phyloP scores from a whole-genome alignment of 2,888 invertebrate genomes.

The Tetragonula carbonaria region DNA sequence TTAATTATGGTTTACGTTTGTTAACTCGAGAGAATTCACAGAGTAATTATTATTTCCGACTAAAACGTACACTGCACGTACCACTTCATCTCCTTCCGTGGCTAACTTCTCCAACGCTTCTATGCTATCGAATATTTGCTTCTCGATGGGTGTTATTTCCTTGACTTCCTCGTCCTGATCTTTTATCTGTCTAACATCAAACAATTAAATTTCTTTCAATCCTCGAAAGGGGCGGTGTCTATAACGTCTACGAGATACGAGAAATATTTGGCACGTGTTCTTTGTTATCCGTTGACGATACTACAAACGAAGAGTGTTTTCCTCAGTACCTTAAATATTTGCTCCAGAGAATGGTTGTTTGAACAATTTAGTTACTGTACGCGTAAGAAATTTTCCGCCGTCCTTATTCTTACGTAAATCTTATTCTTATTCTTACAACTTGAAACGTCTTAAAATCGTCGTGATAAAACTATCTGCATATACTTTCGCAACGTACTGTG shows the following conservation, averaged over 20 bases:
- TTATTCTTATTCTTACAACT: no score
- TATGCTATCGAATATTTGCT: slow-evolving; percentile 87
- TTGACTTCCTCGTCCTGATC: slow-evolving; percentile 80
- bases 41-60: background rate
- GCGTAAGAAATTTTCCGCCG: no score
- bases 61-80: slow-evolving; percentile 79
- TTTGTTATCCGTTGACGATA: background rate
- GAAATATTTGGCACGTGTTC: background rate
- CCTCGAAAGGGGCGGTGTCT: background rate
- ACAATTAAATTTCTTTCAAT: background rate
- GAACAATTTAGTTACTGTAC: no score
- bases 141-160: slow-evolving; percentile 87
- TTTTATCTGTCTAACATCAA: slow-evolving; percentile 67
- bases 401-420: no score
- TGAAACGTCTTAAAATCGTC: no score
- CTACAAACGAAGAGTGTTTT: background rate
- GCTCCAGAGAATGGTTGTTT: background rate
- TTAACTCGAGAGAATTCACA: background rate
- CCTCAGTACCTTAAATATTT: background rate
- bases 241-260: background rate
- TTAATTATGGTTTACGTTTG: background rate
- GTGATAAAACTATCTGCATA: no score
- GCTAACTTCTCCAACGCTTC: slow-evolving; percentile 88
- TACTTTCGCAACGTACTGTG: background rate
- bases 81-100: slow-evolving; percentile 89